phyloP scores from a whole-genome alignment of 2,113 vertebrate species.

The Bos javanicus region DNA sequence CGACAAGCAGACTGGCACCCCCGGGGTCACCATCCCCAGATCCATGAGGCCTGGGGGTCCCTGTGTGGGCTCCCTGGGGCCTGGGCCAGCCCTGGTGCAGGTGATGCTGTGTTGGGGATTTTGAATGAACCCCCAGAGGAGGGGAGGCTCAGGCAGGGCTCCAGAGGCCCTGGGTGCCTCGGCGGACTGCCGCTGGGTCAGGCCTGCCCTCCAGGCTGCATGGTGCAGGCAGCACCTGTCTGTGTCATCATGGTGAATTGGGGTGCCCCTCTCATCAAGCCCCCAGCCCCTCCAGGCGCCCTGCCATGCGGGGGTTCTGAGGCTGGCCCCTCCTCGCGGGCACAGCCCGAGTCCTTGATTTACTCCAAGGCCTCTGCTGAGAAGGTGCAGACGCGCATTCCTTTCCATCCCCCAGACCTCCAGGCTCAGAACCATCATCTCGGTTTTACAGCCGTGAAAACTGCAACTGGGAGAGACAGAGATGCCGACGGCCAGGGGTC shows the following conservation, averaged over 20 bases:
- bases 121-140: background rate
- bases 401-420: accelerated
- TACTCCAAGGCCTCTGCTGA: accelerated
- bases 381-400: accelerated
- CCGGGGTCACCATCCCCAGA: accelerated
- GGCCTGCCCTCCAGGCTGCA: accelerated
- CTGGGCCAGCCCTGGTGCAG: background rate
- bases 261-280: background rate
- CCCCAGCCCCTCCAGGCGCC: accelerated
- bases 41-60: background rate
- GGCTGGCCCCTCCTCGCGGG: accelerated
- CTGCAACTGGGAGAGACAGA: accelerated
- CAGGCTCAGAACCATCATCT: accelerated
- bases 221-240: accelerated
- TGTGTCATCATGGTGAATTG: accelerated
- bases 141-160: background rate
- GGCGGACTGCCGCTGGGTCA: accelerated
- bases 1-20: background rate
- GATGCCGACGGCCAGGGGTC: accelerated
- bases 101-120: accelerated
- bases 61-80: accelerated
- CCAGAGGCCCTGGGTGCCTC: accelerated
- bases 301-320: background rate
- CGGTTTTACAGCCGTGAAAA: accelerated
- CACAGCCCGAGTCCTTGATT: accelerated